Conservation (phyloP, 2,888 invertebrate species). For the Pollenia griseotomentosa region DNA sequence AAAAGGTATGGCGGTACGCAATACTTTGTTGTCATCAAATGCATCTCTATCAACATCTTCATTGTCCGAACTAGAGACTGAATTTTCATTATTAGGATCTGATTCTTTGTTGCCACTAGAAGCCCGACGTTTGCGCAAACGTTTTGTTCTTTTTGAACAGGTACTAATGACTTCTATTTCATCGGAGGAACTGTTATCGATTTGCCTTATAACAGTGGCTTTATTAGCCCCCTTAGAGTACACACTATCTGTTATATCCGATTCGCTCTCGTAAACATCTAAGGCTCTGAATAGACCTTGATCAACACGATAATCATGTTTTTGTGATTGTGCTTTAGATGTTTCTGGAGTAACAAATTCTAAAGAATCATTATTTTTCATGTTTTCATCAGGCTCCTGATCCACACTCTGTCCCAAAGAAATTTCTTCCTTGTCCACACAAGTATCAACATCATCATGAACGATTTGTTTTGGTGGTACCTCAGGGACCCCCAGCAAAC, state of each 20-base stretch:
- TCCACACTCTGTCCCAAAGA: background rate
- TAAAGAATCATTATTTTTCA: conserved; percentile 22
- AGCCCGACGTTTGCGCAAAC: conserved; percentile 80
- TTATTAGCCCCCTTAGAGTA: conserved; percentile 79
- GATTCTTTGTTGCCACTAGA: conserved; percentile 79
- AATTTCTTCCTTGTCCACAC: background rate
- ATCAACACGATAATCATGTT: conserved; percentile 81
- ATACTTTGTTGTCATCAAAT: conserved; percentile 75
- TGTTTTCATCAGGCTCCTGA: background rate
- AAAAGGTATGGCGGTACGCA: conserved; percentile 78
- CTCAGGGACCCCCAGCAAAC: conserved; percentile 73
- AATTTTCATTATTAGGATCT: conserved; percentile 75
- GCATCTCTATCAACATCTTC: conserved; percentile 67
- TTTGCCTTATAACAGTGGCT: conserved; percentile 78
- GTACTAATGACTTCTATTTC: conserved; percentile 74
- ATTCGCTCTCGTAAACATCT: conserved; percentile 87
- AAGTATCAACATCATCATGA: background rate
- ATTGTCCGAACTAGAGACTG: conserved; percentile 75
- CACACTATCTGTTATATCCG: conserved; percentile 83
- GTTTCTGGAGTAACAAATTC: conserved; percentile 19
- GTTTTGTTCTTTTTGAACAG: conserved; percentile 78
- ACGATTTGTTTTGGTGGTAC: conserved; percentile 14
- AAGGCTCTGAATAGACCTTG: conserved; percentile 84
- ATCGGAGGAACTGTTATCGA: conserved; percentile 78
- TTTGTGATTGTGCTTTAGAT: background rate